Base-by-base conservation (phyloP, 2,113 vertebrate species). In the Leptocoma aspasia region DNA sequence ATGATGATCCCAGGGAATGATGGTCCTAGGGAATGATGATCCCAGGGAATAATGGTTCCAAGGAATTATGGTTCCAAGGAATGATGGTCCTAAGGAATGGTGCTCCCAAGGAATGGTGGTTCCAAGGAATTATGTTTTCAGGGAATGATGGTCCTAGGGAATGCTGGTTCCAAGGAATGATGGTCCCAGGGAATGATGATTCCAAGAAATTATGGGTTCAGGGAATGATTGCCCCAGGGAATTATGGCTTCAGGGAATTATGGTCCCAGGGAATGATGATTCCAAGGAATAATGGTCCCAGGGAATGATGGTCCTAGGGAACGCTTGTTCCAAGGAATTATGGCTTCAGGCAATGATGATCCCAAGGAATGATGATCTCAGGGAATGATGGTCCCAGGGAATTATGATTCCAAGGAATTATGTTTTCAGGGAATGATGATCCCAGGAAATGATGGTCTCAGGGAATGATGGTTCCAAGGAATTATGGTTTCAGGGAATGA, bases 1-100 rank as follows among this genome's bases (percentile, higher is more conserved):
- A 28, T 44, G 4, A 6, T 31, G 15, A 5, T 27, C 3, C 8
- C 15, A 24, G 7, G 21, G 3, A 45, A 20, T 20, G 19, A 20
- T 45, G 18, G 7, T 35, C 0, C 2, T 5, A 39, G 1, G n/a
- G 15, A 31, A 15, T 49, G 1, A 3, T 24, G 13, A 6, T n/a
- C 0, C 6, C 7, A n/a, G 0, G 39, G 52, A 33, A 15, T n/a
- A 2, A 3, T 19, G 3, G 9, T 26, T 1, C 1, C 18, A 68
- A 2, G 37, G 21, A 41, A 3, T 42, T 13, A 1, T 42, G 30
- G 3, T 42, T 0, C 6, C 8, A 41, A 0, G 30, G 69, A 54
- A 42, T 33, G 4, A 1, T 31, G 30, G n/a, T n/a, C n/a, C n/a
- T n/a, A n/a, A n/a, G n/a, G n/a, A n/a, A n/a, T n/a, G n/a, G n/a